phyloP scores from a whole-genome alignment of 2,113 vertebrate genomes.

The Pangasianodon gigas region DNA sequence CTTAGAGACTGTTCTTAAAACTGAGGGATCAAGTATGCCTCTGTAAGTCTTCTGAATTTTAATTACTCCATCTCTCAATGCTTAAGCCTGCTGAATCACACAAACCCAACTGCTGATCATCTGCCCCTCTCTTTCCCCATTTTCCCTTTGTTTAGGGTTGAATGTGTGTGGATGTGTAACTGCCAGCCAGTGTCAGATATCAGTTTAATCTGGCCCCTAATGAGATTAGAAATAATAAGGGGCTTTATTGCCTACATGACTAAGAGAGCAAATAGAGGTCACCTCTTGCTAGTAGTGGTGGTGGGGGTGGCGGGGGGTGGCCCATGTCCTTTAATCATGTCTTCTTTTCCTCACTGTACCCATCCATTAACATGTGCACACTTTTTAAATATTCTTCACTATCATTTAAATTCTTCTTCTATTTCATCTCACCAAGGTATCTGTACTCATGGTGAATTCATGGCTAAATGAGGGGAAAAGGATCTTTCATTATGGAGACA shows the following conservation, averaged over 20 bases:
- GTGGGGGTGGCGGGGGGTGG: too few relatives aligned
- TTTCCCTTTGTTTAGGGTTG: constrained; percentile 41
- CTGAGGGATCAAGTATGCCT: constrained; percentile 35
- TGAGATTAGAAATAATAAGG: constrained; percentile 75
- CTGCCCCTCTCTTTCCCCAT: not conserved
- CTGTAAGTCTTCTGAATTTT: constrained; percentile 44
- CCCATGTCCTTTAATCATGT: constrained; percentile 29
- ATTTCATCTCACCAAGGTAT: not conserved
- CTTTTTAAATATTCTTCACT: constrained; percentile 25
- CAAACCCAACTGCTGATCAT: constrained; percentile 13
- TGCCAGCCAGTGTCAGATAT: constrained; percentile 68
- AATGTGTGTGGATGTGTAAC: not conserved
- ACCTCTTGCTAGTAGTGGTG: constrained; percentile 50
- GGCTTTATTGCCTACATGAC: constrained; percentile 75
- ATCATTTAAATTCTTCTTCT: constrained; percentile 18
- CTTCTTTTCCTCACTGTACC: constrained; percentile 43
- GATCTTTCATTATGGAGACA: not conserved
- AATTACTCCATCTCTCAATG: constrained; percentile 62
- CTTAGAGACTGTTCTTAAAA: not conserved
- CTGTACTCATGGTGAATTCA: constrained; percentile 2
- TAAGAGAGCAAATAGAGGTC: constrained; percentile 68
- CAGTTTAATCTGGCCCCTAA: constrained; percentile 73
- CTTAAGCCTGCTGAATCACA: constrained; percentile 53
- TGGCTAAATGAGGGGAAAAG: constrained; percentile 5
- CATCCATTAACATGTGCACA: constrained; percentile 29